Base-by-base conservation (phyloP, 1,140 invertebrate genomes). In the Drosophila setifemur region DNA sequence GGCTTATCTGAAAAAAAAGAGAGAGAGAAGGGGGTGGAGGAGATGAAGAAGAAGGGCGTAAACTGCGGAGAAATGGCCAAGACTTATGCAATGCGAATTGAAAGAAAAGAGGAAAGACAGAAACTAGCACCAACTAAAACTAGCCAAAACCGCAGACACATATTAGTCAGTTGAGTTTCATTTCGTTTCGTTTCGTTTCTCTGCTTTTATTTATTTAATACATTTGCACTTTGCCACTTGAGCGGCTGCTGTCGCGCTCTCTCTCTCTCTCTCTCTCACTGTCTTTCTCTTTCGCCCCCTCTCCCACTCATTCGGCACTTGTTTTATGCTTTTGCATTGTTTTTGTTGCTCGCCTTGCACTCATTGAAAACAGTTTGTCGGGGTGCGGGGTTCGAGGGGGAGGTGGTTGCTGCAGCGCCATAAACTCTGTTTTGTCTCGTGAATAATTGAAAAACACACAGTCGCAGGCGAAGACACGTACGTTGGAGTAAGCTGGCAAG, bases 151-250 rank as follows among this genome's bases (percentile, higher is more conserved):
- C 61, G 61, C 66, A 75, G 58, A 64, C 70, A 60, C 58, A 58
- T 66, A 57, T 77, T 64, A 74, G 73, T 42, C 42, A 67, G 25
- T 52, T 73, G 43, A 54, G 48, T 53, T 70, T 75, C 29, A 31
- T 47, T 25, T 61, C 52, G 37, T 33, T 42, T 43, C 11, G 23
- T 53, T 23, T 33, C 45, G 23, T 53, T 52, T 67, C 44, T 44
- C 23, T 26, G 21, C 42, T 44, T 44, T 82, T 76, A 73, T 73
- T 82, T 77, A 77, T 77, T 83, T 82, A 78, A 83, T 82, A 57
- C 63, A 83, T 77, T 64, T 76, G 77, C 77, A 82, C 77, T 82
- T 83, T 76, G 74, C 55, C 45, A 57, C 70, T 69, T 47, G 55
- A 64, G 53, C 42, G 31, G 31, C 25, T 29, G 19, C 47, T 44